Evolutionary conservation across 2,888 invertebrate genomes (phyloP).

Genomic region (Parnassius glacialis): DNA sequence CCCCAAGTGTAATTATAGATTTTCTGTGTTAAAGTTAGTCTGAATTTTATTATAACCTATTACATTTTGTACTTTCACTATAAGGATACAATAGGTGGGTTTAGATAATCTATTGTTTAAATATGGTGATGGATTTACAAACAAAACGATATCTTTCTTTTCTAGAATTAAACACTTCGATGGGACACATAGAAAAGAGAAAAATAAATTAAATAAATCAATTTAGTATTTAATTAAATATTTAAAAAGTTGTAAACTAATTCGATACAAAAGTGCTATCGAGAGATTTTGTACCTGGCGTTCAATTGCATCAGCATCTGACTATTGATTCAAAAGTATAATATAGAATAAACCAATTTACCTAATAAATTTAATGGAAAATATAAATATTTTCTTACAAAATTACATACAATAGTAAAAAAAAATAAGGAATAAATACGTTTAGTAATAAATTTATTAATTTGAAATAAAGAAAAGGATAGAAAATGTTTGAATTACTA

Average conservation of each 20-base stretch:
- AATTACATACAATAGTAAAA: no score
- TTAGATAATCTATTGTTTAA: slow-evolving; percentile 34
- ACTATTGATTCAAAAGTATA: slow-evolving; percentile 36
- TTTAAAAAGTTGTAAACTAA: slow-evolving; percentile 40
- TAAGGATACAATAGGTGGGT: slow-evolving; percentile 31
- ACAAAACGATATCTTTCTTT: slow-evolving; percentile 29
- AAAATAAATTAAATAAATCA: not conserved
- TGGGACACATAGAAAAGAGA: slow-evolving; percentile 23
- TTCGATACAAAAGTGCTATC: slow-evolving; percentile 47
- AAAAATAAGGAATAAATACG: no score
- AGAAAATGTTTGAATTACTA: no score
- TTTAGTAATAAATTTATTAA: no score
- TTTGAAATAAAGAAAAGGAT: no score
- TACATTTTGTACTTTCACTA: slow-evolving; percentile 14
- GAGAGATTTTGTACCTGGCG: slow-evolving; percentile 50
- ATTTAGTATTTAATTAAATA: not conserved
- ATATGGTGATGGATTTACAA: slow-evolving; percentile 34
- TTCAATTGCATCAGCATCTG: slow-evolving; percentile 24
- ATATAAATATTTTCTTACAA: no score
- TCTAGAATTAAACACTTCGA: slow-evolving; percentile 18
- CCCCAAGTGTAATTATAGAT: no score
- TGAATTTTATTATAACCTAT: slow-evolving; percentile 1
- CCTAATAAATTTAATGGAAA: no score
- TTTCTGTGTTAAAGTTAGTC: not conserved
- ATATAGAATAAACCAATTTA: not conserved